Evolutionary conservation across 2,113 vertebrate genomes (phyloP).

Genomic region (Phainopepla nitens): DNA sequence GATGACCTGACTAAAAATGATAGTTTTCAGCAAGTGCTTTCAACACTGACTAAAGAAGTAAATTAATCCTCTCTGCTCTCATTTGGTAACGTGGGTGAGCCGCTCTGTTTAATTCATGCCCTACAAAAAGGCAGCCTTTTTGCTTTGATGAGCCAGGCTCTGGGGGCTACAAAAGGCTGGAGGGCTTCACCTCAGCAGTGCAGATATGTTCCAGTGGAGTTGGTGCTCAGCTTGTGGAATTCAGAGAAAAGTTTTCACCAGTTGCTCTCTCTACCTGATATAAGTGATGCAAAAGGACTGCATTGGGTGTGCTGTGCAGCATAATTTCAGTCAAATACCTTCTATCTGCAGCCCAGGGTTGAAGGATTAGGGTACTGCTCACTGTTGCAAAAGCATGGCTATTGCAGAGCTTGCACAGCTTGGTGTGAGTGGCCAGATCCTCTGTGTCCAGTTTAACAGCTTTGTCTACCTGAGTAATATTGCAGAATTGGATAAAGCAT

Average conservation of each 20-base stretch:
- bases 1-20: slow-evolving; percentile 41
- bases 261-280: neutral
- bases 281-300: neutral
- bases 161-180: neutral
- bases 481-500: neutral
- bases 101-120: neutral
- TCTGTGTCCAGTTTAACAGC: neutral
- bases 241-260: rapidly evolving
- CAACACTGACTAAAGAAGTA: slow-evolving; percentile 33
- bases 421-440: too few species aligned
- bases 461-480: neutral
- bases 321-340: neutral
- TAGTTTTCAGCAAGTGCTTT: slow-evolving; percentile 47
- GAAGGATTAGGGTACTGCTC: neutral
- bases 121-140: neutral
- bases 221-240: neutral
- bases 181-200: neutral
- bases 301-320: neutral
- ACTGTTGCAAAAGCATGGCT: neutral
- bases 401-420: neutral
- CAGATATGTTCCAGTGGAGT: neutral
- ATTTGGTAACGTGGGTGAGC: slow-evolving; percentile 5
- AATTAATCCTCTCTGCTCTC: slow-evolving; percentile 56
- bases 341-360: neutral
- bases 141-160: neutral